Evolutionary conservation across 2,888 invertebrate genomes (phyloP).

Genomic region (Slavum lentiscoides): DNA sequence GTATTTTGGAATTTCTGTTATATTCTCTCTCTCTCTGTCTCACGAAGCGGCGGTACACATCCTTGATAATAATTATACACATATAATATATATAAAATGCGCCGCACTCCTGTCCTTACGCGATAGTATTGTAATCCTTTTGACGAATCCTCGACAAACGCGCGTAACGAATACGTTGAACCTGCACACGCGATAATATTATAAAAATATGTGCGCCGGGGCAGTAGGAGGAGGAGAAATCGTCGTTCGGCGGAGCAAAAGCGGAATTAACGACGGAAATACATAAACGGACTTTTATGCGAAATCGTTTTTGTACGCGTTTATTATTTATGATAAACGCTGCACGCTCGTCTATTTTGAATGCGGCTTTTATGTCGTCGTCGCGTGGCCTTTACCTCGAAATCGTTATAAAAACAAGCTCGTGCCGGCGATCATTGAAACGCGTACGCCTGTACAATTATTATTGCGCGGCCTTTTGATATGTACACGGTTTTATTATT

Average conservation of each 20-base stretch:
- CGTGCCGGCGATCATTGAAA: slow-evolving; percentile 19
- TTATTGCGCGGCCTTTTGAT: slow-evolving; percentile 35
- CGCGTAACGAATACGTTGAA: no score
- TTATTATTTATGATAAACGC: neutral
- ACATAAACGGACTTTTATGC: slow-evolving; percentile 27
- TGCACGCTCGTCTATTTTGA: no score
- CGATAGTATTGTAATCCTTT: no score
- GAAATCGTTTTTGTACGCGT: slow-evolving; percentile 15
- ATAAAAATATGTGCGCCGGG: no score
- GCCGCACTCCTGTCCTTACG: no score
- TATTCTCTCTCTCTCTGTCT: no score
- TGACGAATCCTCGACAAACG: no score
- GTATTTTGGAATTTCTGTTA: no score
- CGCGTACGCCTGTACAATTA: neutral
- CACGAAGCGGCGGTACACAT: no score
- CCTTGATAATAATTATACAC: no score
- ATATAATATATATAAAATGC: no score
- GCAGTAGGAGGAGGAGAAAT: neutral
- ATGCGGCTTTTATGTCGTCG: neutral
- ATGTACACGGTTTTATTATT: neutral
- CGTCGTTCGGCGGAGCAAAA: neutral
- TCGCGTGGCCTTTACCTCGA: neutral
- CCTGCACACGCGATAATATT: no score
- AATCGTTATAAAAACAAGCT: slow-evolving; percentile 32
- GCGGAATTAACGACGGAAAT: slow-evolving; percentile 32